phyloP scores from a whole-genome alignment of 2,113 vertebrate species.

The Pygoscelis antarcticus region DNA sequence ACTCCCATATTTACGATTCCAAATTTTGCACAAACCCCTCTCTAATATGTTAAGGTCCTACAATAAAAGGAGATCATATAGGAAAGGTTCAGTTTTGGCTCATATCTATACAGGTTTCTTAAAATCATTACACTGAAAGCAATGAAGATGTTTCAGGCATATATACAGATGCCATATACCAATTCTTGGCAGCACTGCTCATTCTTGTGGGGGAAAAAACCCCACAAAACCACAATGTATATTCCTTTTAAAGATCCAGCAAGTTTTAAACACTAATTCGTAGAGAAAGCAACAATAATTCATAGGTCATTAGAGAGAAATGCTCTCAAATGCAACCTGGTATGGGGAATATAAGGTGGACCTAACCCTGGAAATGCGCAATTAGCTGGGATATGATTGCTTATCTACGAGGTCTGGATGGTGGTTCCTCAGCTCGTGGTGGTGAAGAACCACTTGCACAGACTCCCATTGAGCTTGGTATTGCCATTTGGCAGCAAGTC shows the following conservation, averaged over 20 bases:
- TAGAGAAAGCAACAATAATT: not conserved
- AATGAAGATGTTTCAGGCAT: not conserved
- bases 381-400: not conserved
- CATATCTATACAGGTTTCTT: not conserved
- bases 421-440: not conserved
- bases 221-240: not conserved
- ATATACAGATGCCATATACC: not conserved
- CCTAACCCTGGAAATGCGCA: not conserved
- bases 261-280: not conserved
- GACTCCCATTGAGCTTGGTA: not conserved
- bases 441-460: not conserved
- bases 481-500: not conserved
- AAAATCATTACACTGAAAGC: not conserved
- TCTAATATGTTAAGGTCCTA: not conserved
- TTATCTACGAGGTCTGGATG: not conserved
- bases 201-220: not conserved
- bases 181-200: not conserved
- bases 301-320: not conserved
- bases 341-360: not conserved
- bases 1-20: not conserved
- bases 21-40: not conserved
- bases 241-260: not conserved
- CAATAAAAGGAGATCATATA: not conserved
- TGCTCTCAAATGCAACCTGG: not conserved
- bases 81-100: not conserved